These are phyloP conservation scores for Eublepharis macularius DNA, from an alignment of 2,113 vertebrate genomes.

Conservation along the genomic window DNA sequence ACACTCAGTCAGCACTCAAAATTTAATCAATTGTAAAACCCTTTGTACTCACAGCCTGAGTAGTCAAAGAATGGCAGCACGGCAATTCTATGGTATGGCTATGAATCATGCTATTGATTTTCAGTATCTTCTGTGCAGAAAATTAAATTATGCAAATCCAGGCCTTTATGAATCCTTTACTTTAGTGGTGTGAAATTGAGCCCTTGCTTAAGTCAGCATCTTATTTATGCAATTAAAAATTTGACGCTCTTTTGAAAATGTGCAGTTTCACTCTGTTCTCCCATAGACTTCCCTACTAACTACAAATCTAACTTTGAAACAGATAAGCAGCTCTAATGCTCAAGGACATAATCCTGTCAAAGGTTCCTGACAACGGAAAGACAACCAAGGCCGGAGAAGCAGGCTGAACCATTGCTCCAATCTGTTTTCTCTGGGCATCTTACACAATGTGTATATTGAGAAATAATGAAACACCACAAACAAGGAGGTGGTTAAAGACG, in stretches of 20 bases:
- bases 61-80: constrained; percentile 68
- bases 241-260: constrained; percentile 59
- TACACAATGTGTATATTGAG: neutral
- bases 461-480: neutral
- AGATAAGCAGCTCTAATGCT: neutral
- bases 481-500: no score
- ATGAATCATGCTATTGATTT: constrained; percentile 90
- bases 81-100: constrained; percentile 73
- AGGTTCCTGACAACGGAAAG: neutral
- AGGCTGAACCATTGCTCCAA: neutral
- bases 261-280: constrained; percentile 41
- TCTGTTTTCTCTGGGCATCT: no score
- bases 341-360: constrained; percentile 28
- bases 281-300: constrained; percentile 41
- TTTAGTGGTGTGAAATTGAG: constrained; percentile 70
- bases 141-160: constrained; percentile 89
- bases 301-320: constrained; percentile 48
- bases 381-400: neutral
- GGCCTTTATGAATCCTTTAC: constrained; percentile 69
- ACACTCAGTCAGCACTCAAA: constrained; percentile 50
- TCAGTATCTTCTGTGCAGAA: constrained; percentile 85
- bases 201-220: constrained; percentile 79
- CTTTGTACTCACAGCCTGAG: constrained; percentile 53
- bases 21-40: constrained; percentile 64
- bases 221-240: constrained; percentile 77